These are phyloP conservation scores for Agrenia bidenticulata DNA, from an alignment of 2,888 invertebrate genomes.

Conservation along the genomic window DNA sequence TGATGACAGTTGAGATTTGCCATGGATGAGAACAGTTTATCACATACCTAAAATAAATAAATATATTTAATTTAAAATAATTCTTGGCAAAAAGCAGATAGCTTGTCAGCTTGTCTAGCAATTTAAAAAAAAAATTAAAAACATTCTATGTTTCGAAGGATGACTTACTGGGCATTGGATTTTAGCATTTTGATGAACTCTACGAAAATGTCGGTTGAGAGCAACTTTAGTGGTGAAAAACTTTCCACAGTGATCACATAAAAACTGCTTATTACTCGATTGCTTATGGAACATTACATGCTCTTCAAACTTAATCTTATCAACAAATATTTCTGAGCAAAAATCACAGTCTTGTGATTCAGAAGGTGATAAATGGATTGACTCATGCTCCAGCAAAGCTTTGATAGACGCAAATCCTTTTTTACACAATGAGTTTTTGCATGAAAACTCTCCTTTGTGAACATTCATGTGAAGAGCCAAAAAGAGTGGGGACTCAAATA, in stretches of 20 bases:
- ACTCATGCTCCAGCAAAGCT: constrained; percentile 15
- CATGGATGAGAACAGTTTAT: constrained; percentile 22
- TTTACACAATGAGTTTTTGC: constrained; percentile 11
- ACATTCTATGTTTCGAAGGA: no score
- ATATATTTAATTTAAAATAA: no score
- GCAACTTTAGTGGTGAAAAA: constrained; percentile 20
- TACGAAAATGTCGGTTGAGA: constrained; percentile 16
- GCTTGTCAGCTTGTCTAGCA: no score
- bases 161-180: no score
- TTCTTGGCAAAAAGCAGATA: no score
- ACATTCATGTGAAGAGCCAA: constrained; percentile 26
- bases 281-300: not conserved
- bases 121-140: no score
- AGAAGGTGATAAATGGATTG: not conserved
- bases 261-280: not conserved
- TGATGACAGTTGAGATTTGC: constrained; percentile 23
- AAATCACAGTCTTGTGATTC: not conserved
- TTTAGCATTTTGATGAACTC: constrained; percentile 8
- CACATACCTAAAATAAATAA: constrained; percentile 28
- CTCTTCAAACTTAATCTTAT: not conserved
- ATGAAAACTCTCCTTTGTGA: constrained; percentile 19
- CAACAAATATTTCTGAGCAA: not conserved
- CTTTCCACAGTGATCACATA: constrained; percentile 10
- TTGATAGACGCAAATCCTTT: constrained; percentile 19
- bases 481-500: constrained; percentile 18